Evolutionary conservation across 2,888 invertebrate genomes (phyloP).

Genomic region (Xestia rhomboidea): DNA sequence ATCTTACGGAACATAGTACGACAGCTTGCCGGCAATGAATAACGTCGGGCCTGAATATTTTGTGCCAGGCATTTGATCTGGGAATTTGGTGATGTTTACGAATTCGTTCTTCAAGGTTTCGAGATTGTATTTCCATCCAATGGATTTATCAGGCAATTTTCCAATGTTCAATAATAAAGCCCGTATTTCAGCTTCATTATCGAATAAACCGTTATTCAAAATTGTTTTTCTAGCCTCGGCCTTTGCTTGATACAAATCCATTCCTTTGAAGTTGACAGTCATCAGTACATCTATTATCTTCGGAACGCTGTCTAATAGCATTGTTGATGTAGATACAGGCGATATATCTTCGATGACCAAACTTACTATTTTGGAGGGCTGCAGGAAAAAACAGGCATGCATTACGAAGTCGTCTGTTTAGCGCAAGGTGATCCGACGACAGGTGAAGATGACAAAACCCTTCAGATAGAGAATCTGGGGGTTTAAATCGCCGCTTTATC

Average conservation of each 20-base stretch:
- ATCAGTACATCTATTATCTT: conserved; percentile 89
- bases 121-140: conserved; percentile 81
- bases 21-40: conserved; percentile 80
- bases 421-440: not conserved
- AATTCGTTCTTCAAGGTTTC: conserved; percentile 72
- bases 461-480: not conserved
- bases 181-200: conserved; percentile 65
- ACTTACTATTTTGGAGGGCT: conserved; percentile 90
- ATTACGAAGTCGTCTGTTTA: not conserved
- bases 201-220: conserved; percentile 67
- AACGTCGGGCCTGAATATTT: conserved; percentile 77
- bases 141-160: conserved; percentile 64
- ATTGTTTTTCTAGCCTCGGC: conserved; percentile 77
- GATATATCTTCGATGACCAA: conserved; percentile 93
- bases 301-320: conserved; percentile 90
- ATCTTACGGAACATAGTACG: conserved; percentile 82
- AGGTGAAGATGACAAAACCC: not conserved
- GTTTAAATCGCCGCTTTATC: too few relatives aligned
- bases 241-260: conserved; percentile 91
- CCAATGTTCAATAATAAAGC: conserved; percentile 80
- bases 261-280: conserved; percentile 87
- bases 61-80: conserved; percentile 70
- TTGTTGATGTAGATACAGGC: conserved; percentile 90
- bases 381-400: conserved; percentile 55
- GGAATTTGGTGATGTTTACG: conserved; percentile 75